phyloP scores from a whole-genome alignment of 2,113 vertebrate species.

The Lagopus muta region DNA sequence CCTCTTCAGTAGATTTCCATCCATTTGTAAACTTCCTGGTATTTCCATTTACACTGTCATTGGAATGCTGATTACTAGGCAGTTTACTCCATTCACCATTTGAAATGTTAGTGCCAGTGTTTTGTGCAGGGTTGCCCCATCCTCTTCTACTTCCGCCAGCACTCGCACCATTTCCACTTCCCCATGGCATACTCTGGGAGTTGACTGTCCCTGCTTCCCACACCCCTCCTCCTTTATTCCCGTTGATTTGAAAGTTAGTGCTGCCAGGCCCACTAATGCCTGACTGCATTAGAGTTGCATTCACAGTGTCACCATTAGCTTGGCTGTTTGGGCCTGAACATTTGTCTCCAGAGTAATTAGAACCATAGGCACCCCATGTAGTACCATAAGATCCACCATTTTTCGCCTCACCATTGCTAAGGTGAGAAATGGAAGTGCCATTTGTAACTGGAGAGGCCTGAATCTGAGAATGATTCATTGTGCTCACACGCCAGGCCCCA shows the following conservation, averaged over 20 bases:
- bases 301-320: constrained; percentile 97
- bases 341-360: constrained; percentile 92
- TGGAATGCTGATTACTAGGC: constrained; percentile 87
- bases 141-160: constrained; percentile 84
- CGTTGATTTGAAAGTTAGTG: constrained; percentile 88
- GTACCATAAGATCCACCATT: constrained; percentile 87
- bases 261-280: constrained; percentile 83
- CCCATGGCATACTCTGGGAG: constrained; percentile 85
- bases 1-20: constrained; percentile 94
- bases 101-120: constrained; percentile 80
- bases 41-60: constrained; percentile 75
- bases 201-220: constrained; percentile 87
- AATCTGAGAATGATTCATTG: constrained; percentile 87
- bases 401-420: constrained; percentile 87
- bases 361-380: constrained; percentile 87
- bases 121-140: constrained; percentile 86
- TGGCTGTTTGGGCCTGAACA: constrained; percentile 85
- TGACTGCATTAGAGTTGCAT: constrained; percentile 92
- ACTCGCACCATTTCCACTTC: constrained; percentile 74
- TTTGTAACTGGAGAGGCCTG: constrained; percentile 88
- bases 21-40: constrained; percentile 90
- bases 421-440: constrained; percentile 89
- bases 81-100: constrained; percentile 90
- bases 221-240: constrained; percentile 83
- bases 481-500: constrained; percentile 86